phyloP scores from a whole-genome alignment of 2,888 invertebrate genomes.

The Ormyrus nitidulus region DNA sequence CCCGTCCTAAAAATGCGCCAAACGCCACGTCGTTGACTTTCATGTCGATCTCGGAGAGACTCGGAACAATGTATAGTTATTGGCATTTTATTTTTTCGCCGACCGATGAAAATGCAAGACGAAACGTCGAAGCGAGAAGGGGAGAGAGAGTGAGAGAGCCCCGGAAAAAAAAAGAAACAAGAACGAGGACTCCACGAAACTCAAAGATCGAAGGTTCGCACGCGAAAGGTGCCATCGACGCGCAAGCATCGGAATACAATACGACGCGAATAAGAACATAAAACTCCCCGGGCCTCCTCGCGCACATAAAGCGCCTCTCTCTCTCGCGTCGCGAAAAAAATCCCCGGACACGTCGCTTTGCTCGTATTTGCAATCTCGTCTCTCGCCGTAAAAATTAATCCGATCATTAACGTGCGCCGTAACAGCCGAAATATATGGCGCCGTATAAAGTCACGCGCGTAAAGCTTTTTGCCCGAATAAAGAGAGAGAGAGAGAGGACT shows the following conservation, averaged over 20 bases:
- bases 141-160: neutral
- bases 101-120: slow-evolving; percentile 48
- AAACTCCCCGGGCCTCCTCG: slow-evolving; percentile 6
- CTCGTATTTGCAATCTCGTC: slow-evolving; percentile 63
- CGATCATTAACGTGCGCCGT: slow-evolving; percentile 67
- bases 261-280: slow-evolving; percentile 38
- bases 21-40: slow-evolving; percentile 31
- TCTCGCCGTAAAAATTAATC: slow-evolving; percentile 70
- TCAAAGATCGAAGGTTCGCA: slow-evolving; percentile 31
- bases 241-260: slow-evolving; percentile 38
- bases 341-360: slow-evolving; percentile 53
- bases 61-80: slow-evolving; percentile 22
- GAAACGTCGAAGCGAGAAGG: neutral
- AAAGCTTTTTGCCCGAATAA: slow-evolving; percentile 52
- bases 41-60: slow-evolving; percentile 26
- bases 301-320: slow-evolving; percentile 60
- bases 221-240: slow-evolving; percentile 32
- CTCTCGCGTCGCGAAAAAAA: slow-evolving; percentile 57
- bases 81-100: slow-evolving; percentile 8
- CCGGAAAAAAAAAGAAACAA: neutral
- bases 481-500: slow-evolving; percentile 36
- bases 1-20: too few species aligned
- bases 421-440: slow-evolving; percentile 69
- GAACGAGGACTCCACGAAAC: neutral
- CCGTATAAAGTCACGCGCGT: slow-evolving; percentile 55